A percentile compares a stretch with the other conserved stretches of the same genome.
Conservation (phyloP, 1,140 invertebrate species). For the Coptotermes formosanus region DNA sequence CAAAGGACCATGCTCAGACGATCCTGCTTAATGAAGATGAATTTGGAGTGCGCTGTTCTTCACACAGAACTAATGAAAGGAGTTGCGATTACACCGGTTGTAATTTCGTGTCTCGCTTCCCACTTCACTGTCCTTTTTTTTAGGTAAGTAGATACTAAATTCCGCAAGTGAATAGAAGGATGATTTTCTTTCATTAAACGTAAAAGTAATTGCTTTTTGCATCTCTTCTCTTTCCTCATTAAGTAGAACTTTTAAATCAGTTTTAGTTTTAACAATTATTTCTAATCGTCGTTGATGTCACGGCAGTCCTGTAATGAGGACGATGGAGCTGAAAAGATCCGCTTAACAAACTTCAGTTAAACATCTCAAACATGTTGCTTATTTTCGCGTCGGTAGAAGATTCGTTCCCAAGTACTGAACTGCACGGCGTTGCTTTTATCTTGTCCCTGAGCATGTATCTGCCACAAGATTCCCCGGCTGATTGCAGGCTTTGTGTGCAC, state of each 20-base stretch:
- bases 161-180: background rate
- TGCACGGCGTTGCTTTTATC: too few species aligned
- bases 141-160: background rate
- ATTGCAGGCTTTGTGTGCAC: too few species aligned
- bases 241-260: background rate
- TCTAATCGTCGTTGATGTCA: background rate
- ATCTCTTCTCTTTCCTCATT: background rate
- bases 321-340: too few species aligned
- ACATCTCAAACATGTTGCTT: too few species aligned
- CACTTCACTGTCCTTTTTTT: background rate
- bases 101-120: background rate
- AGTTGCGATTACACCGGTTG: background rate
- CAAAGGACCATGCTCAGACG: background rate
- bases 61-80: too few species aligned
- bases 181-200: background rate
- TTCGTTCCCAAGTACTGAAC: too few species aligned
- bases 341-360: too few species aligned
- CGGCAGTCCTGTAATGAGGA: too few species aligned
- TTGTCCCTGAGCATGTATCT: too few species aligned
- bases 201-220: background rate
- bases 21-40: background rate
- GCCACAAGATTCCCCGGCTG: too few species aligned
- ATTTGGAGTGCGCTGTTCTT: background rate
- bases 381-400: too few species aligned
- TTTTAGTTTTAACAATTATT: background rate